Evolutionary conservation across 1,140 invertebrate genomes (phyloP).

Genomic region (Tetranychus urticae): DNA sequence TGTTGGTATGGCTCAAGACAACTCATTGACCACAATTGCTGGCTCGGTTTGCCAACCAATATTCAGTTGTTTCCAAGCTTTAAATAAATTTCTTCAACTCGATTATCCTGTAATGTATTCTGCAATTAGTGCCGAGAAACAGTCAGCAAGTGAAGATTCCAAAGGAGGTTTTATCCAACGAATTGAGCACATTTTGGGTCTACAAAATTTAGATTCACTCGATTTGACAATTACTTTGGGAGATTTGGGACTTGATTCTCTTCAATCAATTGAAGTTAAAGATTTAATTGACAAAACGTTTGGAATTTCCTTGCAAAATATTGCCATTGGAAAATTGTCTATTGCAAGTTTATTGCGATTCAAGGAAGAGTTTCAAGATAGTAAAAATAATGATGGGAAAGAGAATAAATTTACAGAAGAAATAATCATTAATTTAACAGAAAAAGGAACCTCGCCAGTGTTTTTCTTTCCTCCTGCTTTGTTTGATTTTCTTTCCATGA

Average conservation of each 20-base stretch:
- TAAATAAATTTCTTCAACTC: constrained; percentile 58
- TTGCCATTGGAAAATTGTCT: background rate
- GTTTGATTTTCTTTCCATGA: constrained; percentile 42
- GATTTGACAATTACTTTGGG: constrained; percentile 38
- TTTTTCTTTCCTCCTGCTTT: constrained; percentile 78
- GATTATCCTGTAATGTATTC: background rate
- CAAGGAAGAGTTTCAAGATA: no score
- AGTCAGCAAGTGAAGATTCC: background rate
- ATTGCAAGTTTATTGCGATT: background rate
- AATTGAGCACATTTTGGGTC: constrained; percentile 28
- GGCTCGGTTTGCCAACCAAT: constrained; percentile 82
- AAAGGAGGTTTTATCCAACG: background rate
- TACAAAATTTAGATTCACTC: constrained; percentile 69
- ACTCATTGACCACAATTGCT: constrained; percentile 71
- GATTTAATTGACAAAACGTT: constrained; percentile 6
- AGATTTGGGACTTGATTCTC: constrained; percentile 63
- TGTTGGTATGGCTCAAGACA: constrained; percentile 48
- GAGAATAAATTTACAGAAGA: background rate
- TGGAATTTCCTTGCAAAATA: background rate
- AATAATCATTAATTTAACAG: background rate
- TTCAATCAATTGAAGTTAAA: constrained; percentile 93
- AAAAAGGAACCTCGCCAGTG: constrained; percentile 22
- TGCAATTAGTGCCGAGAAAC: background rate
- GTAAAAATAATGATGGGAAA: background rate
- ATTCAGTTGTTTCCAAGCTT: constrained; percentile 50